phyloP scores from a whole-genome alignment of 2,797 vertebrate species.

The Tympanoctomys barrerae region DNA sequence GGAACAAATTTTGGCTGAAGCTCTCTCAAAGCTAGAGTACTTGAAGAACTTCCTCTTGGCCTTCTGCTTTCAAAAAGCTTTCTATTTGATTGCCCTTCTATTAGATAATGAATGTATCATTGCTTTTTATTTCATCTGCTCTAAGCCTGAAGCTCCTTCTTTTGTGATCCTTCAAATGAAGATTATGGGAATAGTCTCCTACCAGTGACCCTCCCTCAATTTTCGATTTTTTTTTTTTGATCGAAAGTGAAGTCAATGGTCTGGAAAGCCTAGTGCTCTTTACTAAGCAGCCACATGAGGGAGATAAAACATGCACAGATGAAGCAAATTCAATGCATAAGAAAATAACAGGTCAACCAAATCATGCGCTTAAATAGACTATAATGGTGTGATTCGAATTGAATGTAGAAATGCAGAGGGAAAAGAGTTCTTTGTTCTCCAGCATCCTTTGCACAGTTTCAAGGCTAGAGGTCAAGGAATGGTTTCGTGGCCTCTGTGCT shows the following conservation, averaged over 20 bases:
- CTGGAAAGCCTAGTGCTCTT: not conserved
- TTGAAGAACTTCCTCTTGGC: not conserved
- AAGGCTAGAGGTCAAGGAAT: not conserved
- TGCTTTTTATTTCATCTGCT: not conserved
- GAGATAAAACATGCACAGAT: not conserved
- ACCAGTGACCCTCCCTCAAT: not conserved
- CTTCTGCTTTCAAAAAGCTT: slow-evolving; percentile 1
- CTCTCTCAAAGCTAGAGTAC: not conserved
- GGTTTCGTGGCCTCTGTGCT: not conserved
- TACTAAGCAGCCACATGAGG: not conserved
- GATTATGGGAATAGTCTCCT: not conserved
- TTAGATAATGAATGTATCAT: not conserved
- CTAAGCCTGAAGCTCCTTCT: not conserved
- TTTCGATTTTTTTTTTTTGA: slow-evolving; percentile 24
- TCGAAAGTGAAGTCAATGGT: slow-evolving; percentile 27
- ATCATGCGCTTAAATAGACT: slow-evolving; percentile 2
- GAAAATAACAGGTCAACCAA: slow-evolving; percentile 39
- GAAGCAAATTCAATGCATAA: slow-evolving; percentile 9
- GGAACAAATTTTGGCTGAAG: not conserved
- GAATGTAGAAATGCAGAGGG: not conserved
- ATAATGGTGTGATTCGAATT: not conserved
- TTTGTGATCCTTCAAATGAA: not conserved
- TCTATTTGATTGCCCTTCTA: not conserved
- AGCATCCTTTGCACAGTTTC: not conserved
- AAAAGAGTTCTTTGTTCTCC: not conserved